These are phyloP conservation scores for Premnoplex brunnescens DNA, from an alignment of 2,797 vertebrate species.

Conservation along the genomic window DNA sequence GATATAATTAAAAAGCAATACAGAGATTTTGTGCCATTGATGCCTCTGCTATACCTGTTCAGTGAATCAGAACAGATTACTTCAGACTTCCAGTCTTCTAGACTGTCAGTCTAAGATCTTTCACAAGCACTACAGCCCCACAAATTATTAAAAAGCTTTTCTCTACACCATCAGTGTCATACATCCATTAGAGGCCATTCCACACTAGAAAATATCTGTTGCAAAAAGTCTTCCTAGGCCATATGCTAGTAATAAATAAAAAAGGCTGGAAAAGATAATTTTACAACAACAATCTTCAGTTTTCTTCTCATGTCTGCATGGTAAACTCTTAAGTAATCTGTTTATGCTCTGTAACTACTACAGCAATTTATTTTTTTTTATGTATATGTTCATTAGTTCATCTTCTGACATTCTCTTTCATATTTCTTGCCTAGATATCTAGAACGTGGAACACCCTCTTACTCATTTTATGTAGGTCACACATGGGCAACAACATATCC, in stretches of 20 bases:
- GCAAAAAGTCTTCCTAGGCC: slow-evolving; percentile 18
- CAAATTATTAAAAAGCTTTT: slow-evolving; percentile 64
- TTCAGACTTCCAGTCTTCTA: background rate
- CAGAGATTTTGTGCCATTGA: background rate
- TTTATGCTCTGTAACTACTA: background rate
- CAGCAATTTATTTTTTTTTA: background rate
- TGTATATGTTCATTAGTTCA: background rate
- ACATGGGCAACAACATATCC: background rate
- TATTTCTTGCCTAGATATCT: background rate
- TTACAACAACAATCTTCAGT: slow-evolving; percentile 41
- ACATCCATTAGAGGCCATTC: slow-evolving; percentile 56
- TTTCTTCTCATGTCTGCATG: slow-evolving; percentile 41
- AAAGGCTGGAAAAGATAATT: slow-evolving; percentile 41
- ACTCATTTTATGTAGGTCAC: slow-evolving; percentile 2
- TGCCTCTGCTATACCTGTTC: slow-evolving; percentile 15
- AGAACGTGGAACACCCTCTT: background rate
- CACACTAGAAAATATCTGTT: slow-evolving; percentile 49
- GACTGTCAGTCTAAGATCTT: slow-evolving; percentile 17
- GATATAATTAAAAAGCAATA: background rate
- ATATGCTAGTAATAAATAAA: slow-evolving; percentile 54
- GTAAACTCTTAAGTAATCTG: slow-evolving; percentile 29
- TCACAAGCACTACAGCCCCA: slow-evolving; percentile 26
- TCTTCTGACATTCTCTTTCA: background rate
- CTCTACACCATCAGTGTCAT: slow-evolving; percentile 29
- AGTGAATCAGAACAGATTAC: slow-evolving; percentile 43